Percentiles rank a stretch among this genome's conserved stretches.
Conservation (phyloP, 2,888 invertebrate genomes). For the Thymelicus lineola region DNA sequence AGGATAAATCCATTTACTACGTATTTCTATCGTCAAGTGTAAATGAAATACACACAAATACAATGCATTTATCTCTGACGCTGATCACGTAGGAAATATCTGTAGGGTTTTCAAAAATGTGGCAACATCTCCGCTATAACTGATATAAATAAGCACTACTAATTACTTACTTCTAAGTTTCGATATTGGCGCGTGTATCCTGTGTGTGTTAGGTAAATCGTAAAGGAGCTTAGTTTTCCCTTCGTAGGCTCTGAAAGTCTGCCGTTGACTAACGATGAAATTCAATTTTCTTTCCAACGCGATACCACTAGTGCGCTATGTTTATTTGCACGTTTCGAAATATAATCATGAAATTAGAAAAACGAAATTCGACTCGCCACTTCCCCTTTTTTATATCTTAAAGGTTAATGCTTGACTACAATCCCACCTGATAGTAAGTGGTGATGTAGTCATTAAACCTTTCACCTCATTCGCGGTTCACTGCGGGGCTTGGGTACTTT, state of each 20-base stretch:
- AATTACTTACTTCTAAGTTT: background rate
- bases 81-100: background rate
- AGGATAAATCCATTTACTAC: background rate
- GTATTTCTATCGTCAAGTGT: background rate
- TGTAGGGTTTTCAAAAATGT: background rate
- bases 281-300: constrained; percentile 12
- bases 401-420: too few species aligned
- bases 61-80: background rate
- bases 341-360: background rate
- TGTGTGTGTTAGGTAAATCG: background rate
- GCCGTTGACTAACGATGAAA: constrained; percentile 19
- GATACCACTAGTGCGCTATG: constrained; percentile 21
- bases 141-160: background rate
- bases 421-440: too few species aligned
- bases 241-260: constrained; percentile 2
- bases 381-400: too few species aligned
- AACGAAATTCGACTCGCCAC: too few species aligned
- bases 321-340: background rate
- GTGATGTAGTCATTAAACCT: too few species aligned
- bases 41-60: background rate
- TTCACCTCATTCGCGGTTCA: too few species aligned
- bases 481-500: too few species aligned
- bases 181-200: background rate
- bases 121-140: background rate
- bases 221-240: background rate